Conservation (phyloP, 2,888 invertebrate genomes). For the Melanostoma scalare region DNA sequence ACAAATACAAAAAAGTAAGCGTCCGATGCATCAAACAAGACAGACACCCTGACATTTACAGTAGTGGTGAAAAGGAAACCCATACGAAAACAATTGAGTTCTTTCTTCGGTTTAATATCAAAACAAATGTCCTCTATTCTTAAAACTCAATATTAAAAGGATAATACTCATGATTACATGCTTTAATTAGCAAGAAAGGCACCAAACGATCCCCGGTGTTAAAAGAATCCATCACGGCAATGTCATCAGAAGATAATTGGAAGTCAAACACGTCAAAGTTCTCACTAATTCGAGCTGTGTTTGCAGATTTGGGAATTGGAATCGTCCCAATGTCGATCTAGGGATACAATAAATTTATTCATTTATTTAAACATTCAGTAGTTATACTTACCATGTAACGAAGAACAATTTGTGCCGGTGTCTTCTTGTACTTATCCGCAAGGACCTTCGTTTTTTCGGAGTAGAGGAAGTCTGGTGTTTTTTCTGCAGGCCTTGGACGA, state of each 20-base stretch:
- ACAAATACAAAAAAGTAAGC: too few species aligned
- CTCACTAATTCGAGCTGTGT: constrained; percentile 82
- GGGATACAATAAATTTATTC: constrained; percentile 73
- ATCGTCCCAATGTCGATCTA: constrained; percentile 83
- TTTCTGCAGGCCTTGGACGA: constrained; percentile 82
- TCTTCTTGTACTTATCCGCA: constrained; percentile 85
- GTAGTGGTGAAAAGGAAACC: too few species aligned
- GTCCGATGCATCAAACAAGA: too few species aligned
- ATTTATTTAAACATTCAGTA: constrained; percentile 9
- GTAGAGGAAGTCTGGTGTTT: constrained; percentile 82
- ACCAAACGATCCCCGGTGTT: constrained; percentile 81
- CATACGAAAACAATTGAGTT: too few species aligned
- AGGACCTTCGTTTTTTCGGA: constrained; percentile 83
- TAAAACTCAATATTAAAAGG: constrained; percentile 80
- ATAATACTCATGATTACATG: constrained; percentile 80
- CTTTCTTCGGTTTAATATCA: background rate
- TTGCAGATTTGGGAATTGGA: constrained; percentile 85
- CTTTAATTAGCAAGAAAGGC: constrained; percentile 77
- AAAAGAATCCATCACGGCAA: constrained; percentile 82
- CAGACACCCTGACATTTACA: too few species aligned
- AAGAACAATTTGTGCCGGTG: constrained; percentile 85
- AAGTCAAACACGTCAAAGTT: constrained; percentile 85
- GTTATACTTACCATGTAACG: constrained; percentile 85
- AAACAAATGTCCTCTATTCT: constrained; percentile 12
- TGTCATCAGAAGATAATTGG: constrained; percentile 82